These are phyloP conservation scores for Pseudochirops corinnae DNA, from an alignment of 2,797 vertebrate species.

Conservation along the genomic window DNA sequence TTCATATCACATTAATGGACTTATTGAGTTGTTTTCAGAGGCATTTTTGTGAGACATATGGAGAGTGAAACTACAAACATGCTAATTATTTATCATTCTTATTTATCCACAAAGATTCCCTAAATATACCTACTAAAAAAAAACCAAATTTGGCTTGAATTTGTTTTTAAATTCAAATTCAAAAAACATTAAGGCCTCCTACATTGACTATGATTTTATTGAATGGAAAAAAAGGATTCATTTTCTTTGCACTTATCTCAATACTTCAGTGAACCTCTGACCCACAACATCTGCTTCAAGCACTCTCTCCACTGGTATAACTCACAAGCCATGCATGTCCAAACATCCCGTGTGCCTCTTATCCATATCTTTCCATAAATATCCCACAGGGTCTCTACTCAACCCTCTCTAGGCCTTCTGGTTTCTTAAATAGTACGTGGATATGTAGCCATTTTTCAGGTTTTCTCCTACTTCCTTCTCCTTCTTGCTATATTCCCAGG, in stretches of 20 bases:
- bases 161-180: not conserved
- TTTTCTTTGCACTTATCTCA: not conserved
- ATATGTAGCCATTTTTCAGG: no score
- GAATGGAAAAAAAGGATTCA: not conserved
- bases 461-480: no score
- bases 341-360: not conserved
- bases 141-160: not conserved
- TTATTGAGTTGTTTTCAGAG: not conserved
- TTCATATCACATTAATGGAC: not conserved
- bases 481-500: no score
- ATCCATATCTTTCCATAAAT: not conserved
- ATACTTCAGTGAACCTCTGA: not conserved
- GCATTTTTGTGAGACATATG: not conserved
- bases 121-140: not conserved
- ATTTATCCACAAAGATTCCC: not conserved
- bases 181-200: constrained; percentile 15
- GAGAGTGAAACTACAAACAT: not conserved
- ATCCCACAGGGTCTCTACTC: not conserved
- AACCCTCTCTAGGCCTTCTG: no score
- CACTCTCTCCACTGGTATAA: not conserved
- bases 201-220: not conserved
- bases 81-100: not conserved
- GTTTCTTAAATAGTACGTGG: no score
- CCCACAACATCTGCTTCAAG: not conserved
- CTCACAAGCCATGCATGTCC: not conserved